Percentiles rank a stretch among this genome's conserved stretches.
Conservation (phyloP, 1,140 invertebrate genomes). For the Dysdera silvatica region DNA sequence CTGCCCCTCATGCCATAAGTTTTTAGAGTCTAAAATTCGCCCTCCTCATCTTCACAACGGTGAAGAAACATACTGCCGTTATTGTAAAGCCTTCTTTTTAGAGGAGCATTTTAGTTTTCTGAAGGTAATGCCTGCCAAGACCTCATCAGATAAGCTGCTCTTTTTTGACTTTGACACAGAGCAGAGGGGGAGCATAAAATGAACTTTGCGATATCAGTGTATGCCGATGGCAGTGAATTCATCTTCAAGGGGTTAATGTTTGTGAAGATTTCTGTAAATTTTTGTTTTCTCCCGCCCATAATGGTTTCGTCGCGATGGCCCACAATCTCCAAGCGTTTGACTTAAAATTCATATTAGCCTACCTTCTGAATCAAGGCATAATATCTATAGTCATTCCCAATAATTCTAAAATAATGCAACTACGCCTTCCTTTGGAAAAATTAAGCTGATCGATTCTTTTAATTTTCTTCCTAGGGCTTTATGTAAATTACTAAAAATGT, state of each 20-base stretch:
- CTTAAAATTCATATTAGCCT: slow-evolving; percentile 3
- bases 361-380: background rate
- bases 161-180: slow-evolving; percentile 4
- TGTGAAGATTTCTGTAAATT: background rate
- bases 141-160: background rate
- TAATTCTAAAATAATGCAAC: background rate
- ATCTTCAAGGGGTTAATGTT: background rate
- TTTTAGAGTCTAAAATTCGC: too few species aligned
- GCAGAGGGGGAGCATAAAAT: background rate
- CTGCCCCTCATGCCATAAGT: too few species aligned
- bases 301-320: background rate
- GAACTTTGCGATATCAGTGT: background rate
- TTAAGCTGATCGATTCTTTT: slow-evolving; percentile 6
- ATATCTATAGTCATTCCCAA: background rate
- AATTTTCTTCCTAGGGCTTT: slow-evolving; percentile 1
- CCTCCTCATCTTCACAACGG: too few species aligned
- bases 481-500: background rate
- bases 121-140: background rate
- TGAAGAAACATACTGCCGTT: too few species aligned
- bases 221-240: background rate
- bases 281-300: background rate
- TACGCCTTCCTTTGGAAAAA: background rate
- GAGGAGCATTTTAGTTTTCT: background rate
- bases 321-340: background rate
- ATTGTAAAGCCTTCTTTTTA: too few species aligned